Base-by-base conservation (phyloP, 2,888 invertebrate genomes). In the Caenorhabditis parvicauda region DNA sequence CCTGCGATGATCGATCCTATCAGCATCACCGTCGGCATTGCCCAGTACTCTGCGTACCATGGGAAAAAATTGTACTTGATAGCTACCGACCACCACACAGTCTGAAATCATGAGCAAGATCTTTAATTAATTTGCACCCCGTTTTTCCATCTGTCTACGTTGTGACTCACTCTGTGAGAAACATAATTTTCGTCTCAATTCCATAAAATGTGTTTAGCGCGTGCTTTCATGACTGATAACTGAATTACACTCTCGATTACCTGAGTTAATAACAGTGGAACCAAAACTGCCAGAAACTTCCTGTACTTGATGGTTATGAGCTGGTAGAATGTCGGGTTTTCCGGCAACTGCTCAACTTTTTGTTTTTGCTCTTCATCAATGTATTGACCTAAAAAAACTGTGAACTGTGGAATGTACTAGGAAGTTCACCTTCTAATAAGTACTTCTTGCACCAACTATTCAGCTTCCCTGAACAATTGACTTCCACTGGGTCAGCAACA, bases 21-120 rank as follows among this genome's bases (percentile, higher is more conserved):
- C 17, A 80, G 60, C 81, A 80, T 81, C 7, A 77, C 76, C 21
- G 80, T 54, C 3, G 74, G 71, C 70, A 80, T 77, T 48, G 69
- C 64, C 71, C 73, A 80, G 37, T 74, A 70, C 22, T 70, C 63
- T 4, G 37, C 22, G 54, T 75, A 80, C 6, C 71, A 54, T 12
- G 54, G 44, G 61, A 76, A 76, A 25, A 69, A 64, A 57, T 74
- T 48, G 55, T 62, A 64, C 9, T 58, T 54, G 37, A 58, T 47
- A 0, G 64, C 64, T n/a, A 55, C 55, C 14, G 54, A 28, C 41
- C 56, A 54, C 64, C 64, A 64, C 1, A 61, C 19, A 12, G 46
- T 48, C 64, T 64, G 32, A 12, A 64, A 50, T 5, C 19, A 19
- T 41, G 9, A n/a, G n/a, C n/a, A n/a, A n/a, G n/a, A n/a, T n/a